These are phyloP conservation scores for Remorina albescens DNA, from an alignment of 2,797 vertebrate species.

Conservation along the genomic window DNA sequence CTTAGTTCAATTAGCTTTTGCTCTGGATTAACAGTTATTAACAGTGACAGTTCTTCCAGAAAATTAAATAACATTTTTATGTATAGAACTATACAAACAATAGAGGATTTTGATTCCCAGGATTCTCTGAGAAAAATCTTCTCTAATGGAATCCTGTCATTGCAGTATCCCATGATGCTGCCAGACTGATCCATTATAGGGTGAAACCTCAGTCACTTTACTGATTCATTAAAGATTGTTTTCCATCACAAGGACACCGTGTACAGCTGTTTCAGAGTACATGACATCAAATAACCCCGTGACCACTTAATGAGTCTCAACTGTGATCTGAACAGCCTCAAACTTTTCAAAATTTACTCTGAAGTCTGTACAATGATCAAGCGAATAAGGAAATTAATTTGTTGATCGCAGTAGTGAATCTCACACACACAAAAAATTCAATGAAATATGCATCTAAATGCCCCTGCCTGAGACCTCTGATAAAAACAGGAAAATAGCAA, in stretches of 20 bases:
- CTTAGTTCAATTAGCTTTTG: background rate
- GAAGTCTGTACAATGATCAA: constrained; percentile 3
- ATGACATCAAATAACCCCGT: background rate
- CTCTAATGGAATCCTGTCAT: background rate
- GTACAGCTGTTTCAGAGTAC: background rate
- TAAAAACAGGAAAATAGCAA: constrained; percentile 31
- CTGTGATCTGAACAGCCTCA: background rate
- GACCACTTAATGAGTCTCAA: background rate
- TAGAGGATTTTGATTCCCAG: constrained; percentile 1
- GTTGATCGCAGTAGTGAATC: constrained; percentile 14
- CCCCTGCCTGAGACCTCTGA: background rate
- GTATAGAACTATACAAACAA: background rate
- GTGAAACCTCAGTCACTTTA: background rate
- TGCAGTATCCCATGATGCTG: background rate
- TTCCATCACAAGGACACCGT: fast-evolving
- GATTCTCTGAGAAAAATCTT: background rate
- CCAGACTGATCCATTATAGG: background rate
- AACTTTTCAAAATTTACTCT: constrained; percentile 14
- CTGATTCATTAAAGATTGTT: background rate
- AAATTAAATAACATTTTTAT: background rate
- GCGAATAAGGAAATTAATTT: constrained; percentile 26
- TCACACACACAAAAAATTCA: background rate
- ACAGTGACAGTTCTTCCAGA: background rate
- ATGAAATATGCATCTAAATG: background rate
- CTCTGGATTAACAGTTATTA: background rate